Conservation (phyloP, 1,140 invertebrate species). For the Piezodorus guildinii region DNA sequence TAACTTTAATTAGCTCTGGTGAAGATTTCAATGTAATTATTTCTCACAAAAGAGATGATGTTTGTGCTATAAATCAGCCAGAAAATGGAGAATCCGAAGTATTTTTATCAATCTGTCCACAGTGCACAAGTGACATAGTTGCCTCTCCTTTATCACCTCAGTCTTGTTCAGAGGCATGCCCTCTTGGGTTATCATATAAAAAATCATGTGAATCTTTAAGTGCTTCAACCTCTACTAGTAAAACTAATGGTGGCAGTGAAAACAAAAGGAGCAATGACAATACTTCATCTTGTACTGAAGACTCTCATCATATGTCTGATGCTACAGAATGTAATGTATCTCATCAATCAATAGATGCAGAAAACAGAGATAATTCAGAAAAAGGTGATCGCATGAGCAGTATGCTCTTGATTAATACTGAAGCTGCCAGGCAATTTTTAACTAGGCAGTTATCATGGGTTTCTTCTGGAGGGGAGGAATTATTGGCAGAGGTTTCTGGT, state of each 20-base stretch:
- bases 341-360: conserved; percentile 11
- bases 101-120: conserved; percentile 50
- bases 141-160: conserved; percentile 34
- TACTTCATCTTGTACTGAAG: conserved; percentile 27
- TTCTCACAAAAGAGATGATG: conserved; percentile 44
- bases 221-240: conserved; percentile 37
- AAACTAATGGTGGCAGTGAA: conserved; percentile 32
- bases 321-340: conserved; percentile 24
- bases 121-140: conserved; percentile 31
- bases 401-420: conserved; percentile 47
- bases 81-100: conserved; percentile 43
- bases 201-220: conserved; percentile 42
- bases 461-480: conserved; percentile 50
- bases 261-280: conserved; percentile 28
- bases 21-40: conserved; percentile 54
- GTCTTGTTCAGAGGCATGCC: conserved; percentile 39
- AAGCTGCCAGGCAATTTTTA: conserved; percentile 56
- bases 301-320: conserved; percentile 3
- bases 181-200: conserved; percentile 34
- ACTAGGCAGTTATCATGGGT: conserved; percentile 61
- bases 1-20: conserved; percentile 46
- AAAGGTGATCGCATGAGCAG: conserved; percentile 46
- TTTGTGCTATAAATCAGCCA: conserved; percentile 38
- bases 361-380: conserved; percentile 35
- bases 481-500: conserved; percentile 49